A percentile compares a stretch with the other conserved stretches of the same genome.
Evolutionary conservation across 2,113 vertebrate genomes (phyloP).

Genomic region (Sapayoa aenigma): DNA sequence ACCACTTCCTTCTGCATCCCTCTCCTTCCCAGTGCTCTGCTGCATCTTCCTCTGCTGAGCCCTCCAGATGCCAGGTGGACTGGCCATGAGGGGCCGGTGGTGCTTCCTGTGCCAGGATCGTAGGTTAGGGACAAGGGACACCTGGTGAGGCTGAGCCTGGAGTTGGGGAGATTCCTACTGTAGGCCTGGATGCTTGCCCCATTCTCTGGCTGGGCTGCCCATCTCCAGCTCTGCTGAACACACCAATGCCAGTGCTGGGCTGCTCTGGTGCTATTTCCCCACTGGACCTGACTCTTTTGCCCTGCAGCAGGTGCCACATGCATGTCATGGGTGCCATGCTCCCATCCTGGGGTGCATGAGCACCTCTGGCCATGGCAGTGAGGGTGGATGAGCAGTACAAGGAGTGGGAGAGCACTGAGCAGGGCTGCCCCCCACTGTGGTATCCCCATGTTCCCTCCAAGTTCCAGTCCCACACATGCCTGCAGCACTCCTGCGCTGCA

Average conservation of each 20-base stretch:
- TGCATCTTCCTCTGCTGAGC: neutral
- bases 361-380: rapidly evolving
- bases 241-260: rapidly evolving
- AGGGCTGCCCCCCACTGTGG: rapidly evolving
- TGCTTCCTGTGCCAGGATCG: rapidly evolving
- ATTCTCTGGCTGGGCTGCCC: neutral
- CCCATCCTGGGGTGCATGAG: rapidly evolving
- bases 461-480: neutral
- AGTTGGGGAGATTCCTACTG: rapidly evolving
- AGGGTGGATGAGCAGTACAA: rapidly evolving
- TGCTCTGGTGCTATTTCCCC: neutral
- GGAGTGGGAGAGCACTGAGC: rapidly evolving
- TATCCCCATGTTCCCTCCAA: neutral
- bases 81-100: rapidly evolving
- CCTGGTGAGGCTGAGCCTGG: neutral
- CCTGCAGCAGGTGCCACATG: rapidly evolving
- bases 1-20: neutral
- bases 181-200: neutral
- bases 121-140: neutral
- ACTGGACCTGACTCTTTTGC: rapidly evolving
- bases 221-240: neutral
- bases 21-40: neutral
- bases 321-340: rapidly evolving
- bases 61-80: neutral
- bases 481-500: rapidly evolving